phyloP scores from a whole-genome alignment of 2,113 vertebrate genomes.

The Muscicapa adusta region DNA sequence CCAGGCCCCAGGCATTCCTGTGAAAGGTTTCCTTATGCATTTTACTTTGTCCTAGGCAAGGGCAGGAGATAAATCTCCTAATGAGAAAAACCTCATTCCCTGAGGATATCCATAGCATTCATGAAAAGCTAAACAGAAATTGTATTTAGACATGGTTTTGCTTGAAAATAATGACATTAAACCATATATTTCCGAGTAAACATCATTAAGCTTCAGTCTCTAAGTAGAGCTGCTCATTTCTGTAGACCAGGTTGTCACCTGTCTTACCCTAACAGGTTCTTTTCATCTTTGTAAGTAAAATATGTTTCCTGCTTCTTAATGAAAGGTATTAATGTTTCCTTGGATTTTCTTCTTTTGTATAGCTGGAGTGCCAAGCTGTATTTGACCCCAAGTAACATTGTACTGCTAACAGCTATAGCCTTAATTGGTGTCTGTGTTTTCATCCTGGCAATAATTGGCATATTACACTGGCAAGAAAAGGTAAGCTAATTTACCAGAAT shows the following conservation, averaged over 20 bases:
- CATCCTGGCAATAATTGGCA: conserved; percentile 94
- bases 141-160: not conserved
- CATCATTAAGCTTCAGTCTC: not conserved
- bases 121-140: not conserved
- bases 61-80: not conserved
- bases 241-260: not conserved
- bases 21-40: not conserved
- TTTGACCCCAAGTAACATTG: conserved; percentile 96
- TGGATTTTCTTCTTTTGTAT: conserved; percentile 8
- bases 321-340: conserved; percentile 4
- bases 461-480: conserved; percentile 99
- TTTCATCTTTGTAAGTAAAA: not conserved
- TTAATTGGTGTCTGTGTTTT: conserved; percentile 95
- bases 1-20: not conserved
- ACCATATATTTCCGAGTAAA: not conserved
- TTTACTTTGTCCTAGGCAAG: not conserved
- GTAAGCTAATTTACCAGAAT: conserved; percentile 70
- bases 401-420: conserved; percentile 92
- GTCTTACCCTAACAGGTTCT: not conserved
- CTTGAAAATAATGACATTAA: not conserved
- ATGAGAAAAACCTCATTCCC: not conserved
- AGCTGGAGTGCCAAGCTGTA: conserved; percentile 98
- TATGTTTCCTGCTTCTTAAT: not conserved
- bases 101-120: not conserved
- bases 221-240: not conserved